Base-by-base conservation (phyloP, 1,140 invertebrate genomes). In the Phocides pigmalion region DNA sequence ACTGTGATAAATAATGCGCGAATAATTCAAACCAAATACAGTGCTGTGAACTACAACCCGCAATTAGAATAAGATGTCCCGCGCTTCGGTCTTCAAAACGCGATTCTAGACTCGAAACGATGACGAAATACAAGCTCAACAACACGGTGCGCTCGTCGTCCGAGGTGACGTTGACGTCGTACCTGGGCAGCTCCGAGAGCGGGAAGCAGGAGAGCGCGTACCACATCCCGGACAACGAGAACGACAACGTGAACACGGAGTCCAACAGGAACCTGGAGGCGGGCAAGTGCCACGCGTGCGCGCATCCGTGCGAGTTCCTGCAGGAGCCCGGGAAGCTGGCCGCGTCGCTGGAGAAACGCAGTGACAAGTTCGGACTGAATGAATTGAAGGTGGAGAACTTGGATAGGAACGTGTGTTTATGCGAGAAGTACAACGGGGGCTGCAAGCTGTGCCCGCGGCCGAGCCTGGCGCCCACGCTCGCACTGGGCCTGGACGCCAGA, bases 91-190 rank as follows among this genome's bases (percentile, higher is more conserved):
- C 9, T 83, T 76, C 68, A 84, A 81, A 77, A 81, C 78, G 3
- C 62, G 69, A 32, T 83, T 82, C 64, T 85, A 77, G 79, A 51
- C 50, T 25, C 14, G 51, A 78, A n/a, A n/a, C 50, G 25, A 92
- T 92, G 91, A 92, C 91, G 9, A 92, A 92, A 70, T 92, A 92
- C 70, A 92, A 92, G 51, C 59, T 92, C 53, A 92, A 89, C 65
- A 89, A 89, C 66, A 77, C 81, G 35, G 73, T 76, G 2, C 71
- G 81, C 3, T 82, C 84, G 9, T 76, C 85, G 20, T 88, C 89
- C 16, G 89, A 92, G 66, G 90, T 92, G 51, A 92, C 90, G 3
- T 70, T 92, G 5, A 92, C 90, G 0, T 84, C 89, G 6, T 92
- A 89, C 71, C 81, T 92, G 76, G 85, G 82, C 4, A 86, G 74